Percentiles rank a stretch among this genome's conserved stretches.
Conservation (phyloP, 2,113 vertebrate species). For the Pygoscelis adeliae region DNA sequence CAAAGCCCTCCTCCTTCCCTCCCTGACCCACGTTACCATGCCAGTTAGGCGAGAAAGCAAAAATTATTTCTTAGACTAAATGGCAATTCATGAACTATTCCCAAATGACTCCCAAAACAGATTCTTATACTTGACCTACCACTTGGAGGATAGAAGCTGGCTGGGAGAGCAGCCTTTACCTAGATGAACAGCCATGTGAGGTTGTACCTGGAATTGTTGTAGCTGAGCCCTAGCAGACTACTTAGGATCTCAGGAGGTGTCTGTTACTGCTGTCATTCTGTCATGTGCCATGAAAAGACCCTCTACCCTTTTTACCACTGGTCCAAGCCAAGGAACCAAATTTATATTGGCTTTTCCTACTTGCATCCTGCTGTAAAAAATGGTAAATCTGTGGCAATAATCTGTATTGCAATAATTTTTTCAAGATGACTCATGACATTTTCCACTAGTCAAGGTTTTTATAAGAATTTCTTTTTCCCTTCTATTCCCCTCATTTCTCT, state of each 20-base stretch:
- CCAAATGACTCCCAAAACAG: neutral
- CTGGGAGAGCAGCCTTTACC: neutral
- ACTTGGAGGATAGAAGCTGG: neutral
- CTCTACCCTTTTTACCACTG: neutral
- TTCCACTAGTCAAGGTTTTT: neutral
- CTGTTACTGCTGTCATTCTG: neutral
- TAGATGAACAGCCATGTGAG: accelerated
- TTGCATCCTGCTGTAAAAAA: neutral
- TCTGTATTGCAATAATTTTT: neutral
- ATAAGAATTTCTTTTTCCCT: neutral
- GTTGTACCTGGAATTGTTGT: neutral
- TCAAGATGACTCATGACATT: neutral
- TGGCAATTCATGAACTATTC: neutral
- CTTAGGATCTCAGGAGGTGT: neutral
- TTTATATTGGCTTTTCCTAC: neutral
- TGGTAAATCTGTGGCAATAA: neutral
- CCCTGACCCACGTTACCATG: neutral
- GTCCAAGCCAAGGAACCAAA: neutral
- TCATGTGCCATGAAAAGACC: accelerated
- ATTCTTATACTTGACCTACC: neutral
- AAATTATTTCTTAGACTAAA: neutral
- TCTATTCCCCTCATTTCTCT: neutral
- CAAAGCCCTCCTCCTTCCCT: neutral
- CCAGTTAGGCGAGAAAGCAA: neutral
- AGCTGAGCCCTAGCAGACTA: neutral